Percentiles rank a stretch among this genome's conserved stretches.
Evolutionary conservation across 2,888 invertebrate genomes (phyloP).

Genomic region (Eupithecia tripunctaria): DNA sequence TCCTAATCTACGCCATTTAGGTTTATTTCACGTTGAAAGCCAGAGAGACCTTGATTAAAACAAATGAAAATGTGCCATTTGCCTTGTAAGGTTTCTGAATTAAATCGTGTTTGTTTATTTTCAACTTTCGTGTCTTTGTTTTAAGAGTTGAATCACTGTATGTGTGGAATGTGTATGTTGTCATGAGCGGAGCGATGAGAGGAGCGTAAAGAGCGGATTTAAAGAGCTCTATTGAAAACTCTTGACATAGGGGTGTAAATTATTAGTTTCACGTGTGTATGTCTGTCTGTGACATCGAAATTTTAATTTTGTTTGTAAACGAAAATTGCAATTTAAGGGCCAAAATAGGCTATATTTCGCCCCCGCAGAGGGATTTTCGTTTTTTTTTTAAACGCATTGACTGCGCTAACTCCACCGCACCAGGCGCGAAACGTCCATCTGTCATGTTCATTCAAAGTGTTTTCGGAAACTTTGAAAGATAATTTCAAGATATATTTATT

Average conservation of each 20-base stretch:
- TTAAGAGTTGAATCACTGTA: conserved; percentile 36
- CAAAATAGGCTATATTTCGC: too few species aligned
- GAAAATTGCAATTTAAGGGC: too few species aligned
- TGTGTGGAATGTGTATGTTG: background rate
- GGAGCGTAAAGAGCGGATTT: background rate
- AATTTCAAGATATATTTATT: too few species aligned
- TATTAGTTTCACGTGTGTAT: background rate
- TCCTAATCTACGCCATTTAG: background rate
- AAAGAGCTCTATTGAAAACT: background rate
- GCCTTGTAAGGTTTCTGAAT: conserved; percentile 28
- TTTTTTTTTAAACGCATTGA: too few species aligned
- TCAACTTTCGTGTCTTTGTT: conserved; percentile 36
- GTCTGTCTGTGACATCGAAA: background rate
- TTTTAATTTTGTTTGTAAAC: background rate
- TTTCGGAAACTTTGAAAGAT: too few species aligned
- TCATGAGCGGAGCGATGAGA: conserved; percentile 17
- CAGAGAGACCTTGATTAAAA: conserved; percentile 4
- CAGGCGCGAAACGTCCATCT: too few species aligned
- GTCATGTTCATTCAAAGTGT: too few species aligned
- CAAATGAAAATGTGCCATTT: conserved; percentile 24
- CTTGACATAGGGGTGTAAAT: background rate
- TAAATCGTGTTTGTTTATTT: conserved; percentile 33
- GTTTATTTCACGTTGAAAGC: conserved; percentile 4
- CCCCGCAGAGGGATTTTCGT: too few species aligned
- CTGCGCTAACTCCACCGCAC: too few species aligned